Evolutionary conservation across 2,113 vertebrate species (phyloP), one percentile per base, ranked within the genome.

Genomic region (Telmatochromis sp.): DNA sequence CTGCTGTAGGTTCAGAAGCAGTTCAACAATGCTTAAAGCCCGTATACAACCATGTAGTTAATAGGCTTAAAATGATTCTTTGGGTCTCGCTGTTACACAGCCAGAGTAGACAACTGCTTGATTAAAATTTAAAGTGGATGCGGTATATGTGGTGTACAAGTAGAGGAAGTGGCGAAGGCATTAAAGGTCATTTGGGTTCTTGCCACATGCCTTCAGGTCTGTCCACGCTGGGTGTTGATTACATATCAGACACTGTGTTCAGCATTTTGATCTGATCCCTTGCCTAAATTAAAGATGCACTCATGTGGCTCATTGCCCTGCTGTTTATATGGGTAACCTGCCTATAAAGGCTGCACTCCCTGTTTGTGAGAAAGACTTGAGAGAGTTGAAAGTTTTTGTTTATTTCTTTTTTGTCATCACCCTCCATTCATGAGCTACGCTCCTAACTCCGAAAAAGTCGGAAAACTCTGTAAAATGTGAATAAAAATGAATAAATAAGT

Each of bases 361-460:
- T 31, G 23, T 49, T 78, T 78, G 6, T 49, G 15, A 28, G 23
- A 31, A 9, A 75, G 70, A 47, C 40, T 47, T 47, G 23, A 12
- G 23, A 75, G 17, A 19, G 42, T 28, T 75, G 42, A 4, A 40
- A 47, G 33, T 37, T 65, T 65, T 37, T 37, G 3, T 37, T 13
- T 65, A 37, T 65, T 37, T 65, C 0, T 65, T 65, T 65, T 37
- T 65, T 37, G 33, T 65, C 4, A 37, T 37, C 33, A 21, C 60
- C 0, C 60, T 65, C 4, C 10, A 0, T n/a, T 78, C 26, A 51
- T 31, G 45, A 51, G 26, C 70, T 78, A 73, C 7, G 0, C 6
- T 26, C 21, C 21, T 1, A 73, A 26, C 0, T 47, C 68, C 0
- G 0, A 73, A 47, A 28, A 15, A 45, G 37, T 73, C 0, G 0